Percentiles rank a stretch among this genome's conserved stretches.
phyloP scores from a whole-genome alignment of 2,797 vertebrate species.

The Cryptoprocta ferox region DNA sequence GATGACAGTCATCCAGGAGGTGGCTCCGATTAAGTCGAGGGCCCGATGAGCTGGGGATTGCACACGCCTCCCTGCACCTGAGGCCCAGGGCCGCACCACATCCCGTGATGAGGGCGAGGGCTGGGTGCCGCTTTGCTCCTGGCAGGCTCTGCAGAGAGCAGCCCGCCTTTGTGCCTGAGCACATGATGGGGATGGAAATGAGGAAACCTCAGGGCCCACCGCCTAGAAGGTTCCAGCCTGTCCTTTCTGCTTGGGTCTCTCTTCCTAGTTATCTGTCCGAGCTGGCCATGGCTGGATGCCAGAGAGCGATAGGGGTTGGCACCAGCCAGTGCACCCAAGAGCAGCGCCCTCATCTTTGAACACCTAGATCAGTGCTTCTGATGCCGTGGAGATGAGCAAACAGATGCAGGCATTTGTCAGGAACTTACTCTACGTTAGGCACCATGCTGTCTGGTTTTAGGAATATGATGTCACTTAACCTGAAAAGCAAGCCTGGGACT shows the following conservation, averaged over 20 bases:
- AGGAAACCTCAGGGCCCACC: neutral
- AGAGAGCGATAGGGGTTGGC: neutral
- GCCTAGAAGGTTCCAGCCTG: neutral
- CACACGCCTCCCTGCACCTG: neutral
- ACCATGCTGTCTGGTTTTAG: neutral
- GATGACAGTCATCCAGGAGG: neutral
- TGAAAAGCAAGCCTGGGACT: neutral
- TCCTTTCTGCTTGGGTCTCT: neutral
- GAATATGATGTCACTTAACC: neutral
- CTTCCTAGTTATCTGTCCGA: neutral
- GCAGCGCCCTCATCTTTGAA: neutral
- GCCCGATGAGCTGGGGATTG: neutral
- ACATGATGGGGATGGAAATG: accelerated
- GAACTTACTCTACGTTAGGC: accelerated
- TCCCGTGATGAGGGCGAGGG: accelerated
- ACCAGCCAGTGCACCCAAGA: neutral
- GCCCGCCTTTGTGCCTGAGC: neutral
- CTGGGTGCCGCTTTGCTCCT: neutral
- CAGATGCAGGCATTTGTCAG: neutral
- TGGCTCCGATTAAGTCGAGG: neutral
- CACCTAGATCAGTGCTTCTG: neutral
- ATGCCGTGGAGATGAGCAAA: neutral
- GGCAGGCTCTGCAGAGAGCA: neutral
- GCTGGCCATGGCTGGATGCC: neutral
- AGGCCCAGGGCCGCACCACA: neutral